A percentile compares a stretch with the other conserved stretches of the same genome.
Evolutionary conservation across 2,888 invertebrate genomes (phyloP).

Genomic region (Athetis lepigone): DNA sequence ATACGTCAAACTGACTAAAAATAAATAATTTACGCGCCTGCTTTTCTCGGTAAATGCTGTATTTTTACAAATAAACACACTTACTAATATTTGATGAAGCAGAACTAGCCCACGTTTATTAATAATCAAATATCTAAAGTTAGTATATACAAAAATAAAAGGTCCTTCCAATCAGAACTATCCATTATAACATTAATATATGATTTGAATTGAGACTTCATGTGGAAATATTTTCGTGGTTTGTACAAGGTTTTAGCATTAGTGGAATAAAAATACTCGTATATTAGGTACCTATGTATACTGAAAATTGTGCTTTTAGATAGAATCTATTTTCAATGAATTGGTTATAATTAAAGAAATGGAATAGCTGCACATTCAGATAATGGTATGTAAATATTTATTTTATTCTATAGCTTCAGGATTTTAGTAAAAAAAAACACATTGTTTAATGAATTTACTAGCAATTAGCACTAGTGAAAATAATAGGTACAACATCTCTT

Average conservation of each 20-base stretch:
- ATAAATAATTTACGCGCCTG: no score
- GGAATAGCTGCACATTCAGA: not conserved
- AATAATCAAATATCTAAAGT: not conserved
- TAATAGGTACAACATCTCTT: no score
- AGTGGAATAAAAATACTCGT: not conserved
- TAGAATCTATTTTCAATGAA: not conserved
- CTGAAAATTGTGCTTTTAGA: constrained; percentile 6
- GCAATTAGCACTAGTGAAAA: no score
- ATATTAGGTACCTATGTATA: no score
- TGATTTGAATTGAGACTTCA: not conserved
- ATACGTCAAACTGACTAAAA: no score
- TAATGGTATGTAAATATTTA: not conserved
- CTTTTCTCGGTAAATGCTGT: no score
- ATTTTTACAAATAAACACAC: no score
- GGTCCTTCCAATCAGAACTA: not conserved
- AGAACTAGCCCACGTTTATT: not conserved
- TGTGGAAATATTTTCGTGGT: constrained; percentile 1
- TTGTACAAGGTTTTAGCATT: constrained; percentile 23
- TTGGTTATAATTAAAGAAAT: not conserved
- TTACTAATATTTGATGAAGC: not conserved
- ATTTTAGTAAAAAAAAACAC: no score
- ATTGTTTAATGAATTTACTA: no score
- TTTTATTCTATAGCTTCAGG: not conserved
- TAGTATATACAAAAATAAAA: not conserved
- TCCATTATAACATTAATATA: no score